phyloP scores from a whole-genome alignment of 2,888 invertebrate genomes.

The Podabrus alpinus region DNA sequence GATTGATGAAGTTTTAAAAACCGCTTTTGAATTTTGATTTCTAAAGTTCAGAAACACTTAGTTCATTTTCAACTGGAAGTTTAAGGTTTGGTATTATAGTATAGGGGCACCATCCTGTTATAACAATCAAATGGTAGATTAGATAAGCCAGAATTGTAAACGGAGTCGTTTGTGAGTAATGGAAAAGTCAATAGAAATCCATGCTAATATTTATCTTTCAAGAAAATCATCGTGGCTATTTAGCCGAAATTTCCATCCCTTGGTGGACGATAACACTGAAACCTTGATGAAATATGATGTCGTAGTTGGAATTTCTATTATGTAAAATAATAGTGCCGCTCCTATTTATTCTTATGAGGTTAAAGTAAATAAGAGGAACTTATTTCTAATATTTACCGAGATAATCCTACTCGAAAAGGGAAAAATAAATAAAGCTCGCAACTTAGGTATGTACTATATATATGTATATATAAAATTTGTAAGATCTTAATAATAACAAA shows the following conservation, averaged over 20 bases:
- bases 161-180: not conserved
- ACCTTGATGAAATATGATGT: not conserved
- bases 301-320: not conserved
- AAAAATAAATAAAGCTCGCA: not conserved
- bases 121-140: not conserved
- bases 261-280: not conserved
- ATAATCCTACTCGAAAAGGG: not conserved
- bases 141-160: not conserved
- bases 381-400: not conserved
- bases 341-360: not conserved
- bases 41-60: not conserved
- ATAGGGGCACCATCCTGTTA: not conserved
- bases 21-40: not conserved
- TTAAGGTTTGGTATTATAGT: not conserved
- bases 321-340: not conserved
- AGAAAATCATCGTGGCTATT: not conserved
- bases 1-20: not conserved
- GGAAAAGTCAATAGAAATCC: not conserved
- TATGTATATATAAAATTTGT: not conserved
- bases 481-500: not conserved
- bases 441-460: not conserved
- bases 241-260: not conserved
- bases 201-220: not conserved
- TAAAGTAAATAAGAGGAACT: not conserved
- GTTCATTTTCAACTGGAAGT: not conserved